These are phyloP conservation scores for Amblyjoppa proteus DNA, from an alignment of 2,888 invertebrate species.

Conservation along the genomic window DNA sequence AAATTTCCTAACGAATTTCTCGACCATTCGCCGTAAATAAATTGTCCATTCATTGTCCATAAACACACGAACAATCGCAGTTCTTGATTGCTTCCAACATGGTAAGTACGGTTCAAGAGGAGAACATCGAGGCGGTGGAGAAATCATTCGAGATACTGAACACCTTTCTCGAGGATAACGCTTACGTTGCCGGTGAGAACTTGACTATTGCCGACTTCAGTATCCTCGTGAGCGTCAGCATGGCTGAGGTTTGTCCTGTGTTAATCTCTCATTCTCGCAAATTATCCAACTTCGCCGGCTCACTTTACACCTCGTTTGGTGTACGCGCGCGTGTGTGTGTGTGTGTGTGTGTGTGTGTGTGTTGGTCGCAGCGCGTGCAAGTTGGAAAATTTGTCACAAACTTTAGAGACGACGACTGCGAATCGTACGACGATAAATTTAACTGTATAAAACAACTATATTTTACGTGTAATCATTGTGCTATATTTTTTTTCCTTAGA, in stretches of 20 bases:
- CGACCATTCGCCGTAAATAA: neutral
- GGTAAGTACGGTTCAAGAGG: conserved; percentile 73
- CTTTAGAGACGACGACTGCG: neutral
- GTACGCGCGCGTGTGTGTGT: neutral
- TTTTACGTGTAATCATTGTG: neutral
- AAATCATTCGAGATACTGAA: conserved; percentile 88
- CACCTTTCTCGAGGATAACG: conserved; percentile 86
- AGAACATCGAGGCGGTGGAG: conserved; percentile 84
- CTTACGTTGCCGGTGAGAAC: conserved; percentile 89
- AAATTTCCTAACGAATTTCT: neutral
- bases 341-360: too few species aligned
- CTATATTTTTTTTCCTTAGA: conserved; percentile 80
- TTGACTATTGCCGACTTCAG: conserved; percentile 90
- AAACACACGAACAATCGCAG: conserved; percentile 80
- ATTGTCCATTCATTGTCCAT: neutral
- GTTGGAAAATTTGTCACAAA: neutral
- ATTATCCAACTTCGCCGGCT: conserved; percentile 27
- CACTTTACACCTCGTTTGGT: neutral
- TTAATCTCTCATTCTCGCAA: conserved; percentile 9
- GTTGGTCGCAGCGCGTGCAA: neutral
- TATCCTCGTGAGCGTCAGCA: conserved; percentile 87
- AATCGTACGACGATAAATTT: neutral
- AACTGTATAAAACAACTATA: neutral
- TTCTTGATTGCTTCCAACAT: conserved; percentile 88
- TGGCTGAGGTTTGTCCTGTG: conserved; percentile 83